phyloP scores from a whole-genome alignment of 2,113 vertebrate species.

The Aldabrachelys gigantea region DNA sequence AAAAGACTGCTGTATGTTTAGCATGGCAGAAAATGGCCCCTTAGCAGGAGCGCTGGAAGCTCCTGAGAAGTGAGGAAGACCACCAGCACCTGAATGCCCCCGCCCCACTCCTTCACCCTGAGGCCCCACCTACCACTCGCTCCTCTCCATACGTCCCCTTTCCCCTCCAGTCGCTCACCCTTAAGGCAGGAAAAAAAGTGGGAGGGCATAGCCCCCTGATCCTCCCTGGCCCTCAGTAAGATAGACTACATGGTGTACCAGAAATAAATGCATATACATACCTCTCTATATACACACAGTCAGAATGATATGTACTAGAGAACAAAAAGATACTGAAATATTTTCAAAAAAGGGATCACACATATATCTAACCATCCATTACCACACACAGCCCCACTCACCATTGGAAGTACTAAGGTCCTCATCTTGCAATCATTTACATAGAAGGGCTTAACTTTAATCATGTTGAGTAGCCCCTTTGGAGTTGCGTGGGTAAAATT shows the following conservation, averaged over 20 bases:
- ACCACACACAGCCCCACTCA: accelerated
- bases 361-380: not conserved
- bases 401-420: not conserved
- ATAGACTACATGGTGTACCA: not conserved
- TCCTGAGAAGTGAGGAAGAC: no score
- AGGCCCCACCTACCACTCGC: no score
- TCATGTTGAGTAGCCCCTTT: conserved; percentile 22
- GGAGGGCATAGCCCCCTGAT: no score
- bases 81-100: no score
- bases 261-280: conserved; percentile 31
- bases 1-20: conserved; percentile 49
- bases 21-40: conserved; percentile 43
- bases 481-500: conserved; percentile 62
- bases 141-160: no score
- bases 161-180: no score
- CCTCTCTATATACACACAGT: not conserved
- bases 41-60: no score
- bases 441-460: not conserved
- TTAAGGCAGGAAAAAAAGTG: no score
- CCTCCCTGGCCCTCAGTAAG: conserved; percentile 22
- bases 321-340: not conserved
- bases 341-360: not conserved
- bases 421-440: not conserved
- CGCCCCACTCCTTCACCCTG: no score
- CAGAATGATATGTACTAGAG: not conserved